These are phyloP conservation scores for Blera fallax DNA, from an alignment of 2,888 invertebrate genomes.

Conservation along the genomic window DNA sequence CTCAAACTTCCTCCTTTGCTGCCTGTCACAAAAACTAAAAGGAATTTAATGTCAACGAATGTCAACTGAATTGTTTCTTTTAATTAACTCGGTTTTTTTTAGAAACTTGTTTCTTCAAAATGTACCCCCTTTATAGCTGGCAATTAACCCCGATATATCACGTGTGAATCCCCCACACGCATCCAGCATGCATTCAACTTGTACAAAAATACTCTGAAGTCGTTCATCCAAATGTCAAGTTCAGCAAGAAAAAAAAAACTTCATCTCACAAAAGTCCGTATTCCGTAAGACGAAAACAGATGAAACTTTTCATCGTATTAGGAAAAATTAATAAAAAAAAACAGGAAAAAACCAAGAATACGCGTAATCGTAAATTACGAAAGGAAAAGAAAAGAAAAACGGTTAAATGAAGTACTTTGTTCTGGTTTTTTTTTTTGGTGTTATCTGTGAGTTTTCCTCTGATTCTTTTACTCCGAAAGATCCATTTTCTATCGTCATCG, in stretches of 20 bases:
- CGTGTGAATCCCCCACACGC: background rate
- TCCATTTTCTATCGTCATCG: background rate
- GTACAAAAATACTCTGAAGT: background rate
- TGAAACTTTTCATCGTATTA: background rate
- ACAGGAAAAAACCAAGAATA: too few species aligned
- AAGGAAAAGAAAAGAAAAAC: background rate
- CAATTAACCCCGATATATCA: slow-evolving; percentile 47
- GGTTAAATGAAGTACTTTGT: slow-evolving; percentile 1
- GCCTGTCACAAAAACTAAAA: background rate
- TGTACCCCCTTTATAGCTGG: slow-evolving; percentile 34
- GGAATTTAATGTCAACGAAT: slow-evolving; percentile 41
- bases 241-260: background rate
- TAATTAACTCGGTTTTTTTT: slow-evolving; percentile 47
- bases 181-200: background rate
- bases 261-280: background rate
- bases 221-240: slow-evolving; percentile 41
- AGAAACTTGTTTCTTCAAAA: background rate
- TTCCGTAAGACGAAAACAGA: background rate
- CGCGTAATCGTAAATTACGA: background rate
- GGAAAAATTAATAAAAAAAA: background rate
- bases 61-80: slow-evolving; percentile 56
- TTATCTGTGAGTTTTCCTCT: slow-evolving; percentile 8
- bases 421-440: background rate
- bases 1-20: slow-evolving; percentile 47
- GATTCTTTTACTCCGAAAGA: background rate